Conservation (phyloP, 2,797 vertebrate species). For the Lophotriccus pileatus region DNA sequence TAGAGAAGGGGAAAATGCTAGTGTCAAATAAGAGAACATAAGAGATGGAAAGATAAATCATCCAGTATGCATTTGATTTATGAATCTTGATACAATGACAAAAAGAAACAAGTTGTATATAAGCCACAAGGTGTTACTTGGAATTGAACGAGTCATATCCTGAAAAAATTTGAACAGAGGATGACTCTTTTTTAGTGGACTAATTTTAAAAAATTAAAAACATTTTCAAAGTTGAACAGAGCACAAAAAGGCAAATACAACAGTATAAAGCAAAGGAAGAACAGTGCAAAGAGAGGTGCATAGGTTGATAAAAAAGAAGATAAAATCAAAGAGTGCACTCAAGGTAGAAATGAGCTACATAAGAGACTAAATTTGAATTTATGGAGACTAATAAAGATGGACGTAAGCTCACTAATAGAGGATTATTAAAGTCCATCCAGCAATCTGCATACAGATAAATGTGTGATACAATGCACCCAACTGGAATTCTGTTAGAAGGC, state of each 20-base stretch:
- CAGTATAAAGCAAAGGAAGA: background rate
- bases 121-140: background rate
- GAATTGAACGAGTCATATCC: background rate
- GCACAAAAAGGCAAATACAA: background rate
- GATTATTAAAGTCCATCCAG: background rate
- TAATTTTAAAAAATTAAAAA: background rate
- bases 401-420: background rate
- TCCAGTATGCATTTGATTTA: background rate
- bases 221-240: background rate
- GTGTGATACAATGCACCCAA: background rate
- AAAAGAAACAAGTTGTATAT: background rate
- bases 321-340: background rate
- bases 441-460: background rate
- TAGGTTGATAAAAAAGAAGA: background rate
- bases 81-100: background rate
- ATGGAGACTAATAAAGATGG: background rate
- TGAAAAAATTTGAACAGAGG: background rate
- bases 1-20: background rate
- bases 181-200: background rate
- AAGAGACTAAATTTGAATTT: slow-evolving; percentile 17
- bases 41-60: background rate
- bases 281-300: background rate
- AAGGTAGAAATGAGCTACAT: slow-evolving; percentile 11
- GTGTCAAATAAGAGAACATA: background rate
- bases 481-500: background rate